Conservation (phyloP, 2,113 vertebrate species). For the Hippocampus guttulatus region DNA sequence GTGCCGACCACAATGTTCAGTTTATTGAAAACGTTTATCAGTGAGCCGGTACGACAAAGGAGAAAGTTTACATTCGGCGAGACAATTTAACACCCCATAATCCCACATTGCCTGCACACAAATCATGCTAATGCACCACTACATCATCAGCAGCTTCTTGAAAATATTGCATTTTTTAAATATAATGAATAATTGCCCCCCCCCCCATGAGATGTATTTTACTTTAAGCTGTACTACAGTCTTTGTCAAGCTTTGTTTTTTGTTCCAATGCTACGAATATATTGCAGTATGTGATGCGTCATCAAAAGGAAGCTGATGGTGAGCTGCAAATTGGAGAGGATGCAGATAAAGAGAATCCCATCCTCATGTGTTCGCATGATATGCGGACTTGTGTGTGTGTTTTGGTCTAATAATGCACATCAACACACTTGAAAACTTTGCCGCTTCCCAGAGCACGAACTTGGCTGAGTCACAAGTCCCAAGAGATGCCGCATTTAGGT, state of each 20-base stretch:
- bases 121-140: too few species aligned
- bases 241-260: not conserved
- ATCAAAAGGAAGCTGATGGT: not conserved
- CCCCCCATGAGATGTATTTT: too few species aligned
- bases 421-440: not conserved
- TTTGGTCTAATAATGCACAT: not conserved
- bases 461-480: constrained; percentile 9
- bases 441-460: not conserved
- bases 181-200: too few species aligned
- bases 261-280: not conserved
- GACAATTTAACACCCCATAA: too few species aligned
- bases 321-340: not conserved
- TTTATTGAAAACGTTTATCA: too few species aligned
- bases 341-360: not conserved
- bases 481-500: not conserved
- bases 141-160: too few species aligned
- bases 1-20: too few species aligned
- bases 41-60: too few species aligned
- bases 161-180: too few species aligned
- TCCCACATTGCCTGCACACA: too few species aligned
- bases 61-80: too few species aligned
- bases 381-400: not conserved
- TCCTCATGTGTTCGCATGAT: not conserved
- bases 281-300: not conserved
- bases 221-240: too few species aligned